A percentile compares a stretch with the other conserved stretches of the same genome.
Evolutionary conservation across 1,140 invertebrate genomes (phyloP).

Genomic region (Leptopilina clavipes): DNA sequence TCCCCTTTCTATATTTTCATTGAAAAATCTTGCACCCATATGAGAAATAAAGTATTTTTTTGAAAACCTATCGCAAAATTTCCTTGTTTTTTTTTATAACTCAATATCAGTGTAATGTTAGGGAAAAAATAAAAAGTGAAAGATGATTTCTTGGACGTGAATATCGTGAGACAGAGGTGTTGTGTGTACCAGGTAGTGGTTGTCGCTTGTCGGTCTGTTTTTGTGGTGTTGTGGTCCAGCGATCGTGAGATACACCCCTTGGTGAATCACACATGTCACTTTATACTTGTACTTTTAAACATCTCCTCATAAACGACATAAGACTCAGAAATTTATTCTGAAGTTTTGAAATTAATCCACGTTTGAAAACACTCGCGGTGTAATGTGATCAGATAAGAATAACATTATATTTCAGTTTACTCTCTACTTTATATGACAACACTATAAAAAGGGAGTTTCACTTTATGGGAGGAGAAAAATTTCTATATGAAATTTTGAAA

Average conservation of each 20-base stretch:
- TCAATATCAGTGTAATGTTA: too few species aligned
- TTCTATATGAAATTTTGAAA: too few species aligned
- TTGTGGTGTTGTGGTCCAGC: conserved; percentile 63
- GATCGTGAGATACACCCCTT: conserved; percentile 49
- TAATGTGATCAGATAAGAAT: conserved; percentile 18
- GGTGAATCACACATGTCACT: conserved; percentile 1
- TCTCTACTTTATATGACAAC: too few species aligned
- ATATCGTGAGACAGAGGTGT: conserved; percentile 47
- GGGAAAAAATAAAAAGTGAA: too few species aligned
- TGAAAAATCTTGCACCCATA: too few species aligned
- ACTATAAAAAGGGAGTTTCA: too few species aligned
- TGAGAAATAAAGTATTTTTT: too few species aligned
- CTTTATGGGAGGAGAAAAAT: too few species aligned
- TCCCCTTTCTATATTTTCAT: too few species aligned
- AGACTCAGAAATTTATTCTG: conserved; percentile 4
- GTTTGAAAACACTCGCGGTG: background rate
- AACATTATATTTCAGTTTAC: background rate
- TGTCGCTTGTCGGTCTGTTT: conserved; percentile 56
- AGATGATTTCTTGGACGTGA: conserved; percentile 25
- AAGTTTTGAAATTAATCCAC: conserved; percentile 6
- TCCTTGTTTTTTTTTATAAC: too few species aligned
- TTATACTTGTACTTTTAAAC: background rate
- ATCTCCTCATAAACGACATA: conserved; percentile 4
- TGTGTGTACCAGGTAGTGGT: conserved; percentile 49
- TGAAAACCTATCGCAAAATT: too few species aligned